Percentiles rank a stretch among this genome's conserved stretches.
These are phyloP conservation scores for Pissodes strobi DNA, from an alignment of 1,140 invertebrate species.

Conservation along the genomic window DNA sequence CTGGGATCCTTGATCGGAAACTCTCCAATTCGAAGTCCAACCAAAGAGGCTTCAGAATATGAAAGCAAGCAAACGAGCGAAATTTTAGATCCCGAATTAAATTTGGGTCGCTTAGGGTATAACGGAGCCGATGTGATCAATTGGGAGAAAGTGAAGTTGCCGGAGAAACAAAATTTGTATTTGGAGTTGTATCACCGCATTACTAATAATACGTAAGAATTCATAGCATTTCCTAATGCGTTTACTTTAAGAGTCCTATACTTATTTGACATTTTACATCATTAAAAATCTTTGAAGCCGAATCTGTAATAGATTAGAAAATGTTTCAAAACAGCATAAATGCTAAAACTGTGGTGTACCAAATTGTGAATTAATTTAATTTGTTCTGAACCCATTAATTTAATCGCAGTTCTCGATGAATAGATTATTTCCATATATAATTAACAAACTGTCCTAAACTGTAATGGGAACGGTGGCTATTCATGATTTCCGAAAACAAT, in stretches of 20 bases:
- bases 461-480: too few species aligned
- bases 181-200: conserved; percentile 60
- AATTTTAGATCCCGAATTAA: conserved; percentile 53
- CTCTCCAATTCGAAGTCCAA: conserved; percentile 35
- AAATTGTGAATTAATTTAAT: too few species aligned
- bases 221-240: too few species aligned
- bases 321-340: too few species aligned
- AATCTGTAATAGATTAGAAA: too few species aligned
- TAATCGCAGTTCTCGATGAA: too few species aligned
- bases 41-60: conserved; percentile 52
- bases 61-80: conserved; percentile 51
- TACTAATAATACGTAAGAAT: conserved; percentile 60
- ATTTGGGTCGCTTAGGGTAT: conserved; percentile 57
- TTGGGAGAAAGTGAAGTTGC: conserved; percentile 60
- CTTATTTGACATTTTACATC: conserved; percentile 1
- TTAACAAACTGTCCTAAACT: too few species aligned
- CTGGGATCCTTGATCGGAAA: conserved; percentile 46
- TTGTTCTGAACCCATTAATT: too few species aligned
- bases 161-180: conserved; percentile 63
- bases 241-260: not conserved
- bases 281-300: too few species aligned
- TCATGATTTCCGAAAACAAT: too few species aligned
- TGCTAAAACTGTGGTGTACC: too few species aligned
- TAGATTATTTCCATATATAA: too few species aligned
- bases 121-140: conserved; percentile 57